Conservation (phyloP, 1,140 invertebrate species). For the Habropoda laboriosa region DNA sequence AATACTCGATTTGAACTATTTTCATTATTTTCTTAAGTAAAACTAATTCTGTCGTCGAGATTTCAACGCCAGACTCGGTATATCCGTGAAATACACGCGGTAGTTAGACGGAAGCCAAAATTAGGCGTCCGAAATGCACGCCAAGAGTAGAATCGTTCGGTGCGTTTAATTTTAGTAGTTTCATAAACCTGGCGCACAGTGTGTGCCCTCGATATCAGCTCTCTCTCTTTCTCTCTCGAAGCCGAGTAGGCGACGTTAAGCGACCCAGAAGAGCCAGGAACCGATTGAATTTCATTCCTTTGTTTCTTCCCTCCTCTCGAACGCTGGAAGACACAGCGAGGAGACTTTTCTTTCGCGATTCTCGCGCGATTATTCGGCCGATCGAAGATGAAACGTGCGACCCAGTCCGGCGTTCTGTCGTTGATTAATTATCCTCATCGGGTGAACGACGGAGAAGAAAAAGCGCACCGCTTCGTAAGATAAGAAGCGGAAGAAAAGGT, state of each 20-base stretch:
- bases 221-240: too few species aligned
- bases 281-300: background rate
- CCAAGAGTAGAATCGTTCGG: background rate
- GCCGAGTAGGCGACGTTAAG: background rate
- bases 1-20: too few species aligned
- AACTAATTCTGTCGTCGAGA: too few species aligned
- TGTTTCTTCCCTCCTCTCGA: too few species aligned
- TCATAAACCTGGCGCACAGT: background rate
- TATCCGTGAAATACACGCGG: background rate
- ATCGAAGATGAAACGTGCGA: constrained; percentile 2
- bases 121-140: background rate
- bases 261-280: background rate
- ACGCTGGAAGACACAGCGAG: too few species aligned
- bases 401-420: background rate
- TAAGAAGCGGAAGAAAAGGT: background rate
- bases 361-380: background rate
- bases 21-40: too few species aligned
- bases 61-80: too few species aligned
- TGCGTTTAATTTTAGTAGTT: constrained; percentile 27
- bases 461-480: background rate
- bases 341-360: background rate
- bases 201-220: background rate
- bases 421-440: constrained; percentile 21
- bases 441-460: background rate
- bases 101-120: background rate